Conservation (phyloP, 2,888 invertebrate species). For the Orthonevra nobilis region DNA sequence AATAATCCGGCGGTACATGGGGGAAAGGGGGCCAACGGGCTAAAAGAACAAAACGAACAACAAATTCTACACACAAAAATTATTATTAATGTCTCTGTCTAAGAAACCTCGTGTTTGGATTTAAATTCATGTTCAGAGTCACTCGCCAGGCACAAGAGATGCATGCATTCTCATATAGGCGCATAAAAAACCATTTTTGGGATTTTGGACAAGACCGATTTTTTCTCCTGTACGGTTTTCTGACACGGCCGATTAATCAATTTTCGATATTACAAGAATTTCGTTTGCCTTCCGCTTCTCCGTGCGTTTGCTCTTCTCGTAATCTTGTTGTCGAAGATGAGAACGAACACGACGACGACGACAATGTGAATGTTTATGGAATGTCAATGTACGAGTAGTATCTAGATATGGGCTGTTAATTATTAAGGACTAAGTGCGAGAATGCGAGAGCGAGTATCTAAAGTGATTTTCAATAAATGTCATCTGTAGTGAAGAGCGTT, state of each 20-base stretch:
- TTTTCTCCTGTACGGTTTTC: constrained; percentile 69
- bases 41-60: constrained; percentile 70
- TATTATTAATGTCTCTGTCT: constrained; percentile 76
- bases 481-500: constrained; percentile 56
- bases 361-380: constrained; percentile 61
- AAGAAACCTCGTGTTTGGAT: constrained; percentile 75
- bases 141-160: constrained; percentile 71
- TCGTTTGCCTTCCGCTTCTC: constrained; percentile 17
- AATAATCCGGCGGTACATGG: too few relatives aligned
- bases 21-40: constrained; percentile 10
- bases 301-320: constrained; percentile 43
- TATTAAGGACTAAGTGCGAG: constrained; percentile 54
- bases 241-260: constrained; percentile 79
- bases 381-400: constrained; percentile 11
- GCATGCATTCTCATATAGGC: constrained; percentile 64
- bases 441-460: constrained; percentile 25
- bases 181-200: constrained; percentile 66
- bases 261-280: constrained; percentile 76
- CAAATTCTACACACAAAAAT: constrained; percentile 70
- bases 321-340: constrained; percentile 63
- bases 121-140: constrained; percentile 74
- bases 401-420: constrained; percentile 57
- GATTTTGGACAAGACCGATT: constrained; percentile 70
- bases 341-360: too few relatives aligned
- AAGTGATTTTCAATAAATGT: constrained; percentile 70